phyloP scores from a whole-genome alignment of 2,888 invertebrate species.

The Folsomia candida region DNA sequence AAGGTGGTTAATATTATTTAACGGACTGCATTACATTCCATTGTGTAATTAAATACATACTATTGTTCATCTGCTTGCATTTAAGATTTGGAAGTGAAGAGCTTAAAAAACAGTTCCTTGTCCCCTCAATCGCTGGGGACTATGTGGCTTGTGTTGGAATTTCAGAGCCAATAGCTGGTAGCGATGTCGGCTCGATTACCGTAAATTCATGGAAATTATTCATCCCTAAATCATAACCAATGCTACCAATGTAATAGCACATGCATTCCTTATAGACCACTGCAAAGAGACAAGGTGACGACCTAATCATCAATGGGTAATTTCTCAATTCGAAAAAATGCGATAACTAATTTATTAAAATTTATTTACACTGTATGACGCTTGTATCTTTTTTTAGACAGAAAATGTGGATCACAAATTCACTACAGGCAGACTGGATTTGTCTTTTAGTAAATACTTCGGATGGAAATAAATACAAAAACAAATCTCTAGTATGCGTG shows the following conservation, averaged over 20 bases:
- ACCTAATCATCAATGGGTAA: constrained; percentile 61
- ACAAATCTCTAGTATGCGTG: constrained; percentile 60
- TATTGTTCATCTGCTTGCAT: no score
- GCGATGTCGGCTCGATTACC: constrained; percentile 57
- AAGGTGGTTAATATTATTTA: no score
- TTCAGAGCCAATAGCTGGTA: constrained; percentile 57
- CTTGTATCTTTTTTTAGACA: neutral
- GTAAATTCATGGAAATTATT: constrained; percentile 23
- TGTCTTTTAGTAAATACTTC: constrained; percentile 60
- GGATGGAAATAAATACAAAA: constrained; percentile 55
- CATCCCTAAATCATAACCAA: neutral
- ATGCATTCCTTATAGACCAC: constrained; percentile 58
- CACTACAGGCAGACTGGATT: constrained; percentile 61
- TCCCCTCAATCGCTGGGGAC: constrained; percentile 58
- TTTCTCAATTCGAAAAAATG: constrained; percentile 56
- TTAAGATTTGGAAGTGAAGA: constrained; percentile 56
- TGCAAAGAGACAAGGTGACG: constrained; percentile 56
- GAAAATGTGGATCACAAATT: constrained; percentile 55
- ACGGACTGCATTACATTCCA: no score
- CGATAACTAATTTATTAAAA: neutral
- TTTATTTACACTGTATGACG: no score
- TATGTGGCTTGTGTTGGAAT: constrained; percentile 59
- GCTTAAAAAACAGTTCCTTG: constrained; percentile 57
- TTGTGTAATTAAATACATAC: no score
- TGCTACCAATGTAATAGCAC: constrained; percentile 7